Percentiles rank a stretch among this genome's conserved stretches.
These are phyloP conservation scores for Rhynchonycteris naso DNA, from an alignment of 2,797 vertebrate genomes.

Conservation along the genomic window DNA sequence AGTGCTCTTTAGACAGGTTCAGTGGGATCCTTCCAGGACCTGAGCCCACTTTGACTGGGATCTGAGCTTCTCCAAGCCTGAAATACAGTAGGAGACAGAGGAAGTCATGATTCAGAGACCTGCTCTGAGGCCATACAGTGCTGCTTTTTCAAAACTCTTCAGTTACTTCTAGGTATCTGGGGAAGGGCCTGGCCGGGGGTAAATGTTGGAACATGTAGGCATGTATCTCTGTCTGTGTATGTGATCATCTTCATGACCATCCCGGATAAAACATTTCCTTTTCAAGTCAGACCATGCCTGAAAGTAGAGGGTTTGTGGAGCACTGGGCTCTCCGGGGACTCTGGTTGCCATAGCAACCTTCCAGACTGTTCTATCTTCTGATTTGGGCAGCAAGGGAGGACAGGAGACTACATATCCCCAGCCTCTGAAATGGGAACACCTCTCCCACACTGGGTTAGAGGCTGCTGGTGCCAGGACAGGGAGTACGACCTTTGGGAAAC, in stretches of 20 bases:
- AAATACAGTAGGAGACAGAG: background rate
- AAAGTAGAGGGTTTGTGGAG: constrained; percentile 84
- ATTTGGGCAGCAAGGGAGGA: constrained; percentile 68
- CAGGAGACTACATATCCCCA: background rate
- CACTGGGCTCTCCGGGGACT: constrained; percentile 81
- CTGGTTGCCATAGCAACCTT: constrained; percentile 95
- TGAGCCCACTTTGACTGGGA: background rate
- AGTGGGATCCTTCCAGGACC: background rate
- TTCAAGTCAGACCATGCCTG: constrained; percentile 81
- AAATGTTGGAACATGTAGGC: background rate
- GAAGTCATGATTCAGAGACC: background rate
- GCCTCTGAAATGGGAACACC: constrained; percentile 4
- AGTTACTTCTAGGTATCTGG: fast-evolving
- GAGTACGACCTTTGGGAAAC: constrained; percentile 1
- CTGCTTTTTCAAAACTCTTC: background rate
- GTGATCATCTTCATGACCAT: constrained; percentile 1
- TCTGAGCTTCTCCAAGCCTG: background rate
- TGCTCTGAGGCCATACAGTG: background rate
- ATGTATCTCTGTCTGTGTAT: constrained; percentile 1
- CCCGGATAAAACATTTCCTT: constrained; percentile 66
- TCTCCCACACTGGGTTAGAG: background rate
- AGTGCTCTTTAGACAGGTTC: background rate
- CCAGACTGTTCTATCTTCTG: constrained; percentile 87
- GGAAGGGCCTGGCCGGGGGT: background rate
- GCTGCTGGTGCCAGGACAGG: background rate